Evolutionary conservation across 2,888 invertebrate genomes (phyloP), one percentile per base, ranked within the genome.

Genomic region (Phortica okadai): DNA sequence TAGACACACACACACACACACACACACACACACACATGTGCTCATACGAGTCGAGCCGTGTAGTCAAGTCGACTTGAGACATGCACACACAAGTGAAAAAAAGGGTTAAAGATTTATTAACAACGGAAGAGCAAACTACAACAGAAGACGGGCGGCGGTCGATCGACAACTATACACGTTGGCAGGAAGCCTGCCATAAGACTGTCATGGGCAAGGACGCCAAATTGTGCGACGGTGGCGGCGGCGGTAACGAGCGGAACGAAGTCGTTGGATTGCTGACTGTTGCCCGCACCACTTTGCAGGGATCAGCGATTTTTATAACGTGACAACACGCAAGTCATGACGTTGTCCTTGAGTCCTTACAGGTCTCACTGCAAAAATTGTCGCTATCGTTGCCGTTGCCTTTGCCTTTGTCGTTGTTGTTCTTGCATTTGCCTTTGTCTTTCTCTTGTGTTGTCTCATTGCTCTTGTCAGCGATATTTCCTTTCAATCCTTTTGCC

Each of bases 251-350:
- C 87, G 87, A 86, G 88, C 88, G 87, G 81, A 88, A 85, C 86
- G 81, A 88, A 86, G 80, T 78, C 77, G 73, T 50, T 50, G 50
- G 50, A 50, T 50, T 50, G 33, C 41, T 80, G 59, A 44, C 66
- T 45, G 74, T 33, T 33, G 25, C 50, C 73, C 67, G 58, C 66
- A 73, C 77, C 79, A 79, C 79, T 81, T 81, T 80, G 82, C 81
- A 79, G 80, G 87, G 83, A 84, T 90, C 86, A 87, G 84, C 88
- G 83, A 80, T 85, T 89, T 90, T 89, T 88, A 90, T 90, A 91
- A 91, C 91, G 91, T 91, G 91, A 91, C 90, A 90, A 91, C 91
- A 91, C 90, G 91, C 91, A 89, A 91, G 83, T 83, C 82, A 76
- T 81, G 81, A 80, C 78, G 76, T 74, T 79, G 70, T 56, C 62